phyloP scores from a whole-genome alignment of 2,797 vertebrate genomes.

The Chloroceryle amazona region DNA sequence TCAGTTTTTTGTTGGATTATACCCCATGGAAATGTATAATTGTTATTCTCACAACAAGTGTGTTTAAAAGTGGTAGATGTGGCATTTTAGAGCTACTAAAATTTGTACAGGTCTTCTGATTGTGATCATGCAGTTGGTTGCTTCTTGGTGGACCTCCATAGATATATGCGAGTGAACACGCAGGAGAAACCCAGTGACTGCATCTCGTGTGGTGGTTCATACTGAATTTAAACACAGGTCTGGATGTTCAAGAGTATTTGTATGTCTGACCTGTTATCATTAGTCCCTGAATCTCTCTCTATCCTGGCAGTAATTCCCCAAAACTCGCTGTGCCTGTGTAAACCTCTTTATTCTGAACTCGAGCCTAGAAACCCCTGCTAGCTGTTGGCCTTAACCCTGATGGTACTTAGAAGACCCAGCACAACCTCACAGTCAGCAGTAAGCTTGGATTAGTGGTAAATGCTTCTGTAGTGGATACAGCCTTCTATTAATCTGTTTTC shows the following conservation, averaged over 20 bases:
- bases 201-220: neutral
- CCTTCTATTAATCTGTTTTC: neutral
- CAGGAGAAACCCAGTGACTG: neutral
- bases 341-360: neutral
- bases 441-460: neutral
- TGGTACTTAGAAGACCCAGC: neutral
- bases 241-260: neutral
- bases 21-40: neutral
- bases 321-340: neutral
- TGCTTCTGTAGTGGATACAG: neutral
- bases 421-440: neutral
- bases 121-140: neutral
- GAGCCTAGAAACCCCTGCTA: neutral
- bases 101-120: neutral
- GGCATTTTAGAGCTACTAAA: neutral
- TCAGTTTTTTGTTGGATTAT: neutral
- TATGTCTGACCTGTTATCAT: neutral
- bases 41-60: neutral
- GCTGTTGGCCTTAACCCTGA: neutral
- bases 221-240: neutral
- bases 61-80: neutral
- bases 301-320: neutral
- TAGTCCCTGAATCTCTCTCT: neutral
- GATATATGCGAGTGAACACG: neutral
- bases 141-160: neutral